phyloP scores from a whole-genome alignment of 2,113 vertebrate species.

The Butastur rufipennis region DNA sequence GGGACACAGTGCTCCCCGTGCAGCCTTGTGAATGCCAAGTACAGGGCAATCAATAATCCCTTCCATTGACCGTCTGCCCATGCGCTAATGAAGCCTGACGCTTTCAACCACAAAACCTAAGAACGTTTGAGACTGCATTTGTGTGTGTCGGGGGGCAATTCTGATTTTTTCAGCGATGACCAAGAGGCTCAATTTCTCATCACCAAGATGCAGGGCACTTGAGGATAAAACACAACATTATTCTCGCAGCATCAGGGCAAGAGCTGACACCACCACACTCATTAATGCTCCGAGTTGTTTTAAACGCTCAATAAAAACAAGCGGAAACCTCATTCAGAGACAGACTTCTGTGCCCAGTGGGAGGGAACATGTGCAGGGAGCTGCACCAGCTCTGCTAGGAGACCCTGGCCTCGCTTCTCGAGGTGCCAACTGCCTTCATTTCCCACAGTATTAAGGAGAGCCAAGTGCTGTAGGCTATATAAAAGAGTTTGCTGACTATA shows the following conservation, averaged over 20 bases:
- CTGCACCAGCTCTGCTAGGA: background rate
- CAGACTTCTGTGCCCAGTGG: background rate
- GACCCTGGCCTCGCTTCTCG: background rate
- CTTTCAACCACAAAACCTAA: background rate
- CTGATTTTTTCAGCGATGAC: background rate
- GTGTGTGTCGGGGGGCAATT: background rate
- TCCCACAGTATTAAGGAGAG: background rate
- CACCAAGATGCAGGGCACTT: background rate
- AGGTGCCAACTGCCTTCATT: background rate
- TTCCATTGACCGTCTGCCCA: background rate
- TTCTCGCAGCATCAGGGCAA: background rate
- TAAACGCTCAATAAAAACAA: background rate
- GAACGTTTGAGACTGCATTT: background rate
- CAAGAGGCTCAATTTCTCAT: background rate
- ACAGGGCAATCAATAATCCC: background rate
- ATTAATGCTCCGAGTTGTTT: background rate
- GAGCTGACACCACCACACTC: background rate
- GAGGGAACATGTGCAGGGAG: background rate
- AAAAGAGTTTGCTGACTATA: background rate
- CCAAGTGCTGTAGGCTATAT: background rate
- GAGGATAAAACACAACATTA: background rate
- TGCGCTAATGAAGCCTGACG: background rate
- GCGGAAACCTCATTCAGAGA: background rate
- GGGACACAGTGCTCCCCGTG: fast-evolving
- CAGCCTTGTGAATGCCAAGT: background rate